Evolutionary conservation across 1,140 invertebrate species (phyloP).

Genomic region (Brachionus manjavacas): DNA sequence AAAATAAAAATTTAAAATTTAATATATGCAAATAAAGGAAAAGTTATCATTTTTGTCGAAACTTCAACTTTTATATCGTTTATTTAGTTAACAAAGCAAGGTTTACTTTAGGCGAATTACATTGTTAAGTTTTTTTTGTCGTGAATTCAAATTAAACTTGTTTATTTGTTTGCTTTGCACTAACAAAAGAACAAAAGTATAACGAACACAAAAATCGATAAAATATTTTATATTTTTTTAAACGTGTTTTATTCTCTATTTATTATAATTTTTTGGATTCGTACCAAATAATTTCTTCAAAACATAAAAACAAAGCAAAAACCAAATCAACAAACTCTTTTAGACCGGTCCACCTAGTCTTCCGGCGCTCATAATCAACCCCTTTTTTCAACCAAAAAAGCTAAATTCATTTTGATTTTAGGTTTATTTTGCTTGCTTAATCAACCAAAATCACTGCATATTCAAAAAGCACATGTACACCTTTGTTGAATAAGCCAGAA

Average conservation of each 20-base stretch:
- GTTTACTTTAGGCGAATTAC: not conserved
- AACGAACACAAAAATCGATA: not conserved
- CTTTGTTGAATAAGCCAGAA: not conserved
- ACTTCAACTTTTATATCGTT: no score
- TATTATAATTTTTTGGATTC: slow-evolving; percentile 20
- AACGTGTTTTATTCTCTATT: slow-evolving; percentile 20
- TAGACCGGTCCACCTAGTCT: not conserved
- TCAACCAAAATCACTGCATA: not conserved
- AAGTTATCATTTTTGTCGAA: no score
- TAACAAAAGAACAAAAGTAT: not conserved
- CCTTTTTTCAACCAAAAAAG: not conserved
- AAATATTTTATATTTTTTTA: not conserved
- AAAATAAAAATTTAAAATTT: no score
- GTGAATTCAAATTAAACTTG: not conserved
- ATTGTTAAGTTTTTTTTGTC: not conserved
- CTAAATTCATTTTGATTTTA: slow-evolving; percentile 24
- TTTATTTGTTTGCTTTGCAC: not conserved
- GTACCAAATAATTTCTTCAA: not conserved
- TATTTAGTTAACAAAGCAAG: no score
- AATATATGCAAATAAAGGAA: no score
- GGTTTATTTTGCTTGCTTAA: not conserved
- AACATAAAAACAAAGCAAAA: not conserved
- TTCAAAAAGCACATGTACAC: slow-evolving; percentile 20
- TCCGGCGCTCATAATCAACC: not conserved
- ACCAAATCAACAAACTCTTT: not conserved